Percentiles rank a stretch among this genome's conserved stretches.
These are phyloP conservation scores for Dromiciops gliroides DNA, from an alignment of 2,113 vertebrate species.

Conservation along the genomic window DNA sequence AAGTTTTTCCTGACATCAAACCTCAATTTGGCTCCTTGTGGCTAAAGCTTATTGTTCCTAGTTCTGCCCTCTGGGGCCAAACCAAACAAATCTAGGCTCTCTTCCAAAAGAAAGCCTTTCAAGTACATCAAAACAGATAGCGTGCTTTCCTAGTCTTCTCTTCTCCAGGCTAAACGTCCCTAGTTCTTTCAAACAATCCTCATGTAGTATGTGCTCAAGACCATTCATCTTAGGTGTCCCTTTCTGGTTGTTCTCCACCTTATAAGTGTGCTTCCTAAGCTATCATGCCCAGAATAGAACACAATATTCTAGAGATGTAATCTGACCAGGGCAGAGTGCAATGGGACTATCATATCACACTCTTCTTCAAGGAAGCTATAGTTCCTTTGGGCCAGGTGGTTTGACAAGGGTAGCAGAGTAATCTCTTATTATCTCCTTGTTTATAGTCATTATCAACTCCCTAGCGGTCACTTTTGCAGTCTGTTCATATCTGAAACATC, in stretches of 20 bases:
- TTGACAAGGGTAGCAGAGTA: neutral
- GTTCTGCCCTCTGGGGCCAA: neutral
- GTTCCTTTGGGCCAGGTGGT: neutral
- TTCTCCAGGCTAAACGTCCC: neutral
- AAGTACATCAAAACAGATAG: neutral
- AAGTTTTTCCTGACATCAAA: neutral
- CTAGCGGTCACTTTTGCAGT: neutral
- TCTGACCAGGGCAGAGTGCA: neutral
- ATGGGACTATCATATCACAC: neutral
- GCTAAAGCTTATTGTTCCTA: neutral
- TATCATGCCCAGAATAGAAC: neutral
- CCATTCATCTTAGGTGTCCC: neutral
- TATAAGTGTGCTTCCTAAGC: neutral
- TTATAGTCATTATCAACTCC: neutral
- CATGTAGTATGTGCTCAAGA: neutral
- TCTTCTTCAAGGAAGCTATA: neutral
- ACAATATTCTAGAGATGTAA: neutral
- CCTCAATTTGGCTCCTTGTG: neutral
- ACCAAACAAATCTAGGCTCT: neutral
- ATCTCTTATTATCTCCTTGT: neutral
- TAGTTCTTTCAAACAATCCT: neutral
- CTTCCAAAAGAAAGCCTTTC: neutral
- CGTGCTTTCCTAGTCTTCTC: neutral
- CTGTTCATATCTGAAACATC: neutral
- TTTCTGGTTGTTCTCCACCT: neutral